phyloP scores from a whole-genome alignment of 2,888 invertebrate genomes.

The Mesorhabditis belari region DNA sequence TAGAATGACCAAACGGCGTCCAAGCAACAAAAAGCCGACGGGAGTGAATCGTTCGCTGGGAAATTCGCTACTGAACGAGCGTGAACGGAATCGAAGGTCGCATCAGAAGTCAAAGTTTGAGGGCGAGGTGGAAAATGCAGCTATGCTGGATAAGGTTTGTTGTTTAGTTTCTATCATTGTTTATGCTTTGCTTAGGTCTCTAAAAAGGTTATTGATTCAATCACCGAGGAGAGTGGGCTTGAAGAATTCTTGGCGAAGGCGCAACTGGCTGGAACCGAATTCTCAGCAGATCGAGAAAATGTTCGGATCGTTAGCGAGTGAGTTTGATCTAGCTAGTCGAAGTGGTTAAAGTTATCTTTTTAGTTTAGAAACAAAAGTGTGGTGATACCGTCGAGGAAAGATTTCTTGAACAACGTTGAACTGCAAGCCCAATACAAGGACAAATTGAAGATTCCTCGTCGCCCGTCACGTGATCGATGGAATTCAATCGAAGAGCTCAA shows the following conservation, averaged over 20 bases:
- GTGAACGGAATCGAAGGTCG: slow-evolving; percentile 22
- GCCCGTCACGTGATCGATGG: slow-evolving; percentile 73
- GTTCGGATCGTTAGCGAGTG: slow-evolving; percentile 42
- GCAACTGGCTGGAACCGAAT: slow-evolving; percentile 85
- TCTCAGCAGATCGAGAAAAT: slow-evolving; percentile 61
- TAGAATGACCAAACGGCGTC: slow-evolving; percentile 46
- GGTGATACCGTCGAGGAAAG: slow-evolving; percentile 31
- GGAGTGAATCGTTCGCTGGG: slow-evolving; percentile 48
- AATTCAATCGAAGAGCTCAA: slow-evolving; percentile 76
- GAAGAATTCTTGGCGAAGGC: slow-evolving; percentile 93
- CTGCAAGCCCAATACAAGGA: slow-evolving; percentile 57
- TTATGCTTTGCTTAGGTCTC: slow-evolving; percentile 10
- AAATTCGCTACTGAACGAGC: slow-evolving; percentile 38
- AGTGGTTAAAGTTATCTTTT: background rate
- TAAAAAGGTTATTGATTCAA: slow-evolving; percentile 40
- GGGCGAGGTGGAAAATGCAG: slow-evolving; percentile 38
- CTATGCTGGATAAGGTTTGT: slow-evolving; percentile 36
- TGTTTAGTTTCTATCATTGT: slow-evolving; percentile 1
- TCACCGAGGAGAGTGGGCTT: slow-evolving; percentile 56
- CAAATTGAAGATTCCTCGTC: slow-evolving; percentile 74
- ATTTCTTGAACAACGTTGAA: slow-evolving; percentile 32
- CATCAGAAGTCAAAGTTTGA: slow-evolving; percentile 30
- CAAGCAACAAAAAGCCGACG: slow-evolving; percentile 40
- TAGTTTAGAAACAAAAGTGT: slow-evolving; percentile 31
- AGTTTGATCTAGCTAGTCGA: slow-evolving; percentile 9